Conservation (phyloP, 2,888 invertebrate genomes). For the Parascotia fuliginaria region DNA sequence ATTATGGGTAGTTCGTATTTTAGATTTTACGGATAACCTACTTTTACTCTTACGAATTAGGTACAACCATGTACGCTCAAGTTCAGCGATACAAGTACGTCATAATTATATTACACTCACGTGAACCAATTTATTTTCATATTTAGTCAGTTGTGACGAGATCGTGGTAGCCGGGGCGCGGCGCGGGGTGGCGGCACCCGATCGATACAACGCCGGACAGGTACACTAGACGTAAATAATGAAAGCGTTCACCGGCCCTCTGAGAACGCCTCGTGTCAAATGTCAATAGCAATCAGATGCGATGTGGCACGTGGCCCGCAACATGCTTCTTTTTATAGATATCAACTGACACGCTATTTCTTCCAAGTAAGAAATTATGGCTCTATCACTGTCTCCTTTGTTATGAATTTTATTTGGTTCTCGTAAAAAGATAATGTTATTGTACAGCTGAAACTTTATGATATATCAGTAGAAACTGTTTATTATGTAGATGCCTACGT, state of each 20-base stretch:
- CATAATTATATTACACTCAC: slow-evolving; percentile 57
- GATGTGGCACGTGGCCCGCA: slow-evolving; percentile 39
- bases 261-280: slow-evolving; percentile 58
- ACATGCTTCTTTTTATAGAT: slow-evolving; percentile 40
- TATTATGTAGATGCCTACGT: too few relatives aligned
- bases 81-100: slow-evolving; percentile 40
- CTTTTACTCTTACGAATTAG: slow-evolving; percentile 13
- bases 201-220: slow-evolving; percentile 62
- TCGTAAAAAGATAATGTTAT: not conserved
- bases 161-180: slow-evolving; percentile 47
- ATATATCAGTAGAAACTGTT: too few relatives aligned
- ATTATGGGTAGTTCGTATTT: not conserved
- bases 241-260: slow-evolving; percentile 63
- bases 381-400: slow-evolving; percentile 17
- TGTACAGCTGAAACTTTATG: not conserved
- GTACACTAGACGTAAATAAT: slow-evolving; percentile 75
- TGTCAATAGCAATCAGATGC: slow-evolving; percentile 63
- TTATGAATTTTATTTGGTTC: slow-evolving; percentile 16
- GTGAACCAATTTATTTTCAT: slow-evolving; percentile 66
- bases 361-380: slow-evolving; percentile 22
- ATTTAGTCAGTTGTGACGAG: slow-evolving; percentile 59
- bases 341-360: slow-evolving; percentile 23
- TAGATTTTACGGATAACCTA: slow-evolving; percentile 12
- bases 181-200: slow-evolving; percentile 49
- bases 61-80: slow-evolving; percentile 24